A percentile compares a stretch with the other conserved stretches of the same genome.
phyloP scores from a whole-genome alignment of 2,797 vertebrate genomes.

The Gymnoscopelus microlampas region DNA sequence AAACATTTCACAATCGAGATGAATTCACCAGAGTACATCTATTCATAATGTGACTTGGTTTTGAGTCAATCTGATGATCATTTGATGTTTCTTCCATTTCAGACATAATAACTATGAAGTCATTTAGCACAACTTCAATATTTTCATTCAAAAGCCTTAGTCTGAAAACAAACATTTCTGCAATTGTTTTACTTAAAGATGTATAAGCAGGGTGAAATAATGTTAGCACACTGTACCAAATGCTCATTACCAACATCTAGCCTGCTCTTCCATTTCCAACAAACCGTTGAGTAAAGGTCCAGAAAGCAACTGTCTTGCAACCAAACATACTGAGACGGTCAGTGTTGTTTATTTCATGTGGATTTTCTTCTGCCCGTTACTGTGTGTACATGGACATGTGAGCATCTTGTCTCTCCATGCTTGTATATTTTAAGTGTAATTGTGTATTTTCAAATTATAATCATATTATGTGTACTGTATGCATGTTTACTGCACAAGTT shows the following conservation, averaged over 20 bases:
- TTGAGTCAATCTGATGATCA: background rate
- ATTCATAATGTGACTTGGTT: no score
- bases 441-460: no score
- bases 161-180: background rate
- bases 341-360: slow-evolving; percentile 7
- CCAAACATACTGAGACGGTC: slow-evolving; percentile 8
- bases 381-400: background rate
- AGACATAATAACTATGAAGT: no score
- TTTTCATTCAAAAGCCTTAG: background rate
- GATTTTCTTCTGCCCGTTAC: background rate
- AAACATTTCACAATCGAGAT: background rate
- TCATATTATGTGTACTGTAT: no score
- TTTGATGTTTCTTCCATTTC: background rate
- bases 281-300: background rate
- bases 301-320: slow-evolving; percentile 4
- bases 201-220: no score
- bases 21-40: background rate
- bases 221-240: background rate
- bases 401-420: background rate
- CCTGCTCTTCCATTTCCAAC: background rate
- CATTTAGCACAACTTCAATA: no score
- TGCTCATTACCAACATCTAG: background rate
- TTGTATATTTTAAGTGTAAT: background rate
- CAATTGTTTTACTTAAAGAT: background rate
- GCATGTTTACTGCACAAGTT: no score